phyloP scores from a whole-genome alignment of 2,797 vertebrate genomes.

The Merluccius polli region DNA sequence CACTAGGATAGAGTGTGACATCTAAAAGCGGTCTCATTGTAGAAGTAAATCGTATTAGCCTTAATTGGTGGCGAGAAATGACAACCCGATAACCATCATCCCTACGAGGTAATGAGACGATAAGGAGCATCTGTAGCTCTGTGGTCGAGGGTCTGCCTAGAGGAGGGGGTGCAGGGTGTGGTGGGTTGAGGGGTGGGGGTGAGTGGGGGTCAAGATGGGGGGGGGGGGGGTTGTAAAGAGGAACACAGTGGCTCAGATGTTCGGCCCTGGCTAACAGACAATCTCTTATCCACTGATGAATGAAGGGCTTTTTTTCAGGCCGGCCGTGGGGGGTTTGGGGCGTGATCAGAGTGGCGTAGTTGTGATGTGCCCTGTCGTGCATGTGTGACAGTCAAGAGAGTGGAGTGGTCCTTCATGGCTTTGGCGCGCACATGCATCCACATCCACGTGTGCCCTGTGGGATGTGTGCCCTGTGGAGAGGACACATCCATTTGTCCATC shows the following conservation, averaged over 20 bases:
- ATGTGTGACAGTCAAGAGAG: conserved; percentile 20
- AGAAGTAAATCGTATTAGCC: not conserved
- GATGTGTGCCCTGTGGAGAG: not conserved
- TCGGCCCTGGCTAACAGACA: conserved; percentile 60
- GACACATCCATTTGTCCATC: not conserved
- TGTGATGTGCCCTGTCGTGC: conserved; percentile 27
- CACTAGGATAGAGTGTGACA: not conserved
- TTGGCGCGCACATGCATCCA: conserved; percentile 1
- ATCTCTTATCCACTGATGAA: conserved; percentile 66
- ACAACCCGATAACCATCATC: not conserved
- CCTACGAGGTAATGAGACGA: not conserved
- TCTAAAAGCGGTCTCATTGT: not conserved
- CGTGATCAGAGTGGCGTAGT: conserved; percentile 16
- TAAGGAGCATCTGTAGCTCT: not conserved
- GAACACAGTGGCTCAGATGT: conserved; percentile 36
- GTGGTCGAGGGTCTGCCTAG: conserved; percentile 2
- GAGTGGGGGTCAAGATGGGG: conserved; percentile 4
- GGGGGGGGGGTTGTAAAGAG: conserved; percentile 5
- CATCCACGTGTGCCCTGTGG: not conserved
- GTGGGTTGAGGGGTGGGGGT: conserved; percentile 5
- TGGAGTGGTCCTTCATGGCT: not conserved
- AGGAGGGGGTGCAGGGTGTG: not conserved
- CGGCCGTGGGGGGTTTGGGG: conserved; percentile 30
- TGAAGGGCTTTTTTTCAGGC: conserved; percentile 63
- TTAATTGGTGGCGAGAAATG: not conserved